A percentile compares a stretch with the other conserved stretches of the same genome.
Evolutionary conservation across 2,113 vertebrate species (phyloP).

Genomic region (Athene cunicularia): DNA sequence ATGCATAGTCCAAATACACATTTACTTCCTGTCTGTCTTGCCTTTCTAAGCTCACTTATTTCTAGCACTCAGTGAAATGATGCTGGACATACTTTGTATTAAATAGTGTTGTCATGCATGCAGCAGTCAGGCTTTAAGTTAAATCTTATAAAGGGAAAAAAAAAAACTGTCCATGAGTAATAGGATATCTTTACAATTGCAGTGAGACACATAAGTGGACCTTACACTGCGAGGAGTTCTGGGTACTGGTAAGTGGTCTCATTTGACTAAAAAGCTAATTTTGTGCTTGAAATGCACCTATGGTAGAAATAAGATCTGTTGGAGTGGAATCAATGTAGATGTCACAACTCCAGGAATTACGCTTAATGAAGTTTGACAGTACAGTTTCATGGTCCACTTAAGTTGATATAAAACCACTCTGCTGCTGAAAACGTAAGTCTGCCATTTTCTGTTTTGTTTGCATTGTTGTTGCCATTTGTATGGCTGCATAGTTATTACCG

Average conservation of each 20-base stretch:
- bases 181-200: not conserved
- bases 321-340: not conserved
- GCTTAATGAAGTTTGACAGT: not conserved
- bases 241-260: not conserved
- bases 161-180: not conserved
- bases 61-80: not conserved
- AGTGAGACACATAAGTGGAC: too few species aligned
- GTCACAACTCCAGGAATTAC: not conserved
- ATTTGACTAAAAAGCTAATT: not conserved
- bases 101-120: not conserved
- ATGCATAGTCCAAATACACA: not conserved
- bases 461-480: fast-evolving
- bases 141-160: not conserved
- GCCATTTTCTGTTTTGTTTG: not conserved
- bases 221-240: not conserved
- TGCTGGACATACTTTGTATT: not conserved
- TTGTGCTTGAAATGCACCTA: not conserved
- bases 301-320: not conserved
- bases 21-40: not conserved
- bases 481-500: not conserved
- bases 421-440: not conserved
- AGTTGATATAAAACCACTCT: not conserved
- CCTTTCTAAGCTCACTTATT: not conserved
- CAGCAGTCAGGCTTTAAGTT: not conserved
- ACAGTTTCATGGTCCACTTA: not conserved